Conservation (phyloP, 2,113 vertebrate species). For the Melospiza melodia region DNA sequence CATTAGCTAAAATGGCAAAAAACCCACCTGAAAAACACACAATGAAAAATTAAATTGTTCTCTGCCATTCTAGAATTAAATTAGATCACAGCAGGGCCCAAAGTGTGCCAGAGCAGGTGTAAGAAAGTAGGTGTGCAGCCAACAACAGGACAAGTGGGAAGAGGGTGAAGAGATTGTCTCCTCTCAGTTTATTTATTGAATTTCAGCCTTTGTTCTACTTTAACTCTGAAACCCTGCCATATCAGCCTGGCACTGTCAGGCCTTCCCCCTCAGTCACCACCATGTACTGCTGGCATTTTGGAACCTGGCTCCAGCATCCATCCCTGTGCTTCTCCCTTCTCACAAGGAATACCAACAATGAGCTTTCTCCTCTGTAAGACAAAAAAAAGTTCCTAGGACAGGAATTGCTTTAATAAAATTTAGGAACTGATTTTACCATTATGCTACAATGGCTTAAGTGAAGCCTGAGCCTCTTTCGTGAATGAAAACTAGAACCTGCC, state of each 20-base stretch:
- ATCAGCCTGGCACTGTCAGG: background rate
- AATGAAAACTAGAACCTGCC: background rate
- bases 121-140: background rate
- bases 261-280: background rate
- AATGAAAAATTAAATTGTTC: background rate
- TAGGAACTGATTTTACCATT: background rate
- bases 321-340: background rate
- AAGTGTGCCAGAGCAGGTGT: background rate
- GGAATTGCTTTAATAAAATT: background rate
- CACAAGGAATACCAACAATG: background rate
- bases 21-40: fast-evolving
- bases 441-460: background rate
- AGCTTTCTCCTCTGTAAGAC: background rate
- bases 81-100: background rate
- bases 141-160: background rate
- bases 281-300: background rate
- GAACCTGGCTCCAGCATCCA: background rate
- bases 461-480: background rate
- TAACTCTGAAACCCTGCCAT: background rate
- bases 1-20: background rate
- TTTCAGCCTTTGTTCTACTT: background rate
- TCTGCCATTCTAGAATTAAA: background rate
- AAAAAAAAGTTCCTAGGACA: background rate
- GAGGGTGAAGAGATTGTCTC: background rate
- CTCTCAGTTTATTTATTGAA: background rate